Conservation (phyloP, 2,113 vertebrate species). For the Crocuta crocuta region DNA sequence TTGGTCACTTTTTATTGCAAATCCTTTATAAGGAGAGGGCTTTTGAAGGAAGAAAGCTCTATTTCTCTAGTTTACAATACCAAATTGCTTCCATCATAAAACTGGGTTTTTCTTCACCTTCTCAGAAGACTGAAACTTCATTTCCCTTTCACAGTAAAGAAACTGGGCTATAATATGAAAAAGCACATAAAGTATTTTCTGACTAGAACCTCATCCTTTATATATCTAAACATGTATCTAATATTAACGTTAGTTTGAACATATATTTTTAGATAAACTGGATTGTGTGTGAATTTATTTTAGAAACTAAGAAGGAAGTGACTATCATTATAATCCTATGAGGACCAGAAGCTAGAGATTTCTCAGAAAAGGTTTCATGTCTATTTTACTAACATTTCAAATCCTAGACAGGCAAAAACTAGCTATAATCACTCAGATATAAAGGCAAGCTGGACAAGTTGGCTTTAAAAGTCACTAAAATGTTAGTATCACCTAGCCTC, state of each 20-base stretch:
- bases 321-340: not conserved
- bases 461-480: slow-evolving; percentile 23
- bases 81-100: not conserved
- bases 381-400: slow-evolving; percentile 44
- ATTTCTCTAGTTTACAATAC: not conserved
- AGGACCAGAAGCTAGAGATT: not conserved
- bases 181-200: not conserved
- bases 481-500: not conserved
- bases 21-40: not conserved
- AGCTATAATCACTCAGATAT: not conserved
- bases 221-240: not conserved
- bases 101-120: not conserved
- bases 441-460: not conserved
- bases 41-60: not conserved
- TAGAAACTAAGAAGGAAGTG: not conserved
- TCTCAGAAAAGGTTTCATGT: not conserved
- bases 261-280: slow-evolving; percentile 16
- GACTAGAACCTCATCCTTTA: not conserved
- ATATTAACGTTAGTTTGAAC: not conserved
- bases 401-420: not conserved
- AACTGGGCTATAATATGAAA: not conserved
- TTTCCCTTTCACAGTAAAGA: slow-evolving; percentile 26
- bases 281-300: not conserved
- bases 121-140: not conserved
- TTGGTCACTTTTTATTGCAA: not conserved